These are phyloP conservation scores for Eumacrocentrus americanus DNA, from an alignment of 2,888 invertebrate genomes.

Conservation along the genomic window DNA sequence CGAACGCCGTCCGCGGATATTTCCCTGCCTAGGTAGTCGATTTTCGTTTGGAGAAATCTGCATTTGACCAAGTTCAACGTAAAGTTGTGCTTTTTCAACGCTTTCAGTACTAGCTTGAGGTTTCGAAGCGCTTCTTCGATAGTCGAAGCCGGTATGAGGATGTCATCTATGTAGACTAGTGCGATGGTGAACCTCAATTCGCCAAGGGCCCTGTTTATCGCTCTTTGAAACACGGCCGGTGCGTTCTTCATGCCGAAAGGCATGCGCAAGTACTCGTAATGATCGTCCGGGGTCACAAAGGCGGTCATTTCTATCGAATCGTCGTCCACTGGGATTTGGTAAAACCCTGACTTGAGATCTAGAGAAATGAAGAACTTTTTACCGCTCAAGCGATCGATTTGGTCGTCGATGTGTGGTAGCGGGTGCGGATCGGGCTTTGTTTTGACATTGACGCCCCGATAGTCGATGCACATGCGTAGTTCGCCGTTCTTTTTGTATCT, in stretches of 20 bases:
- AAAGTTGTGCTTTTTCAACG: slow-evolving; percentile 31
- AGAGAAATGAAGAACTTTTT: slow-evolving; percentile 44
- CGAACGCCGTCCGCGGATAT: neutral
- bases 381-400: slow-evolving; percentile 46
- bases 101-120: slow-evolving; percentile 35
- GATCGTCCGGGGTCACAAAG: slow-evolving; percentile 54
- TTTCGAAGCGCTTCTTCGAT: slow-evolving; percentile 36
- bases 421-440: slow-evolving; percentile 49
- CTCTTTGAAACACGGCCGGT: slow-evolving; percentile 51
- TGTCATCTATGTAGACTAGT: slow-evolving; percentile 42
- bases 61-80: slow-evolving; percentile 43
- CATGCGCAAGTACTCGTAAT: slow-evolving; percentile 53
- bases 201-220: slow-evolving; percentile 45
- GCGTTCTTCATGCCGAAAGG: slow-evolving; percentile 52
- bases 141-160: slow-evolving; percentile 37
- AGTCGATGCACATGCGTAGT: slow-evolving; percentile 43
- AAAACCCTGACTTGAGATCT: slow-evolving; percentile 48
- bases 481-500: slow-evolving; percentile 39
- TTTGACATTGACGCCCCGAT: slow-evolving; percentile 42
- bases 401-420: slow-evolving; percentile 53
- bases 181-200: slow-evolving; percentile 29
- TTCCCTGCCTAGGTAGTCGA: slow-evolving; percentile 27
- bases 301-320: slow-evolving; percentile 48
- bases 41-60: slow-evolving; percentile 26
- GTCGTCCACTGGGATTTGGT: slow-evolving; percentile 49